Evolutionary conservation across 2,113 vertebrate species (phyloP).

Genomic region (Oophaga pumilio): DNA sequence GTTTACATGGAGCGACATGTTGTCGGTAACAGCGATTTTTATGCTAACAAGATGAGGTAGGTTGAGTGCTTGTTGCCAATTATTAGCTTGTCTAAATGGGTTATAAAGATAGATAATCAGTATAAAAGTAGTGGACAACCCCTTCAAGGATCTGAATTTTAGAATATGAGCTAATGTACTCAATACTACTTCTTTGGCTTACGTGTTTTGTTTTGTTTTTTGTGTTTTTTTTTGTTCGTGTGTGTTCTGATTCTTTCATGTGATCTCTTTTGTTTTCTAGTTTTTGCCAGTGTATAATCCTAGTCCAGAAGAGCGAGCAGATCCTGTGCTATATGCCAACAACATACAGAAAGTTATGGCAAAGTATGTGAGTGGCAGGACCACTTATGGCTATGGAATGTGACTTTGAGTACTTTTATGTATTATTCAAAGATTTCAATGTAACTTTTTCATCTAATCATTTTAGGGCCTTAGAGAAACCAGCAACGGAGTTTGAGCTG

Average conservation of each 20-base stretch:
- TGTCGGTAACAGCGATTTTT: too few relatives aligned
- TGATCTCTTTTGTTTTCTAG: constrained; percentile 66
- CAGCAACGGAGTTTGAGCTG: constrained; percentile 83
- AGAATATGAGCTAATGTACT: neutral
- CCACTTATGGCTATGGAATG: neutral
- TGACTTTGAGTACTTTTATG: neutral
- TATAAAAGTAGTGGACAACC: too few relatives aligned
- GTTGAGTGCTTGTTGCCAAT: too few relatives aligned
- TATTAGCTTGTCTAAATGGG: too few relatives aligned
- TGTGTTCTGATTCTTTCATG: neutral
- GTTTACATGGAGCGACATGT: too few relatives aligned
- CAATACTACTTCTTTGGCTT: neutral
- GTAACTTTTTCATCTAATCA: neutral
- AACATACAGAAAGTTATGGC: constrained; percentile 89
- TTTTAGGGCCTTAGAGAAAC: constrained; percentile 76
- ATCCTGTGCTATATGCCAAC: constrained; percentile 83
- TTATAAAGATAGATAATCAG: too few relatives aligned
- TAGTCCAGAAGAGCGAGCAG: constrained; percentile 74
- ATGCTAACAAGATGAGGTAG: too few relatives aligned
- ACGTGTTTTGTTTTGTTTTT: neutral
- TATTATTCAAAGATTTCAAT: neutral
- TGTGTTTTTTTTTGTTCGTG: neutral
- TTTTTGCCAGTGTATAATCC: constrained; percentile 87
- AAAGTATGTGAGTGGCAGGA: constrained; percentile 69
- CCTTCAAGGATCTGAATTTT: neutral